A percentile compares a stretch with the other conserved stretches of the same genome.
phyloP scores from a whole-genome alignment of 2,888 invertebrate species.

The Chrysina gloriosa region DNA sequence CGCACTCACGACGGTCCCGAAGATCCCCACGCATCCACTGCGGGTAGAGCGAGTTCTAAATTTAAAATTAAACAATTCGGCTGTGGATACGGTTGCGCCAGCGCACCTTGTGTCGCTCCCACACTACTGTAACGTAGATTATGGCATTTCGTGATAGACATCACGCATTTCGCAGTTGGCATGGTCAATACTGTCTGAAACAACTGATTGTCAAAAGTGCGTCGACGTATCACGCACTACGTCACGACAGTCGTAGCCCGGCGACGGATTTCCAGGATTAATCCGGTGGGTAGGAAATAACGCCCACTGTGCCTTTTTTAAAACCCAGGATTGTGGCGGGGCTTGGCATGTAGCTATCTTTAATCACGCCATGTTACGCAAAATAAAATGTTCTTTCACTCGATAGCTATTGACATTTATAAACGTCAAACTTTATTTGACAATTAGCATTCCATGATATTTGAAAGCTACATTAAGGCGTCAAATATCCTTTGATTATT shows the following conservation, averaged over 20 bases:
- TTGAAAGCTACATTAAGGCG: no score
- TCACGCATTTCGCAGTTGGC: slow-evolving; percentile 38
- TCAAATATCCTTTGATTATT: no score
- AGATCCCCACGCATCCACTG: slow-evolving; percentile 62
- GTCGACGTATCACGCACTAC: slow-evolving; percentile 11
- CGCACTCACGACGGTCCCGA: slow-evolving; percentile 50
- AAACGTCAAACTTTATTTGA: no score
- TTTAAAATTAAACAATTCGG: not conserved
- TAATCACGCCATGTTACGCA: no score
- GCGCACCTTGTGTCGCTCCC: not conserved
- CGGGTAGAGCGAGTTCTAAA: not conserved
- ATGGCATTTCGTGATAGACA: slow-evolving; percentile 12
- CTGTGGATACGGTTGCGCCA: not conserved
- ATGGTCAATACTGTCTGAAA: slow-evolving; percentile 23
- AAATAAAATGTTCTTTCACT: no score
- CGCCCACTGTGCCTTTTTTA: not conserved
- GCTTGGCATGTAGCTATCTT: no score
- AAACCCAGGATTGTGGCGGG: not conserved
- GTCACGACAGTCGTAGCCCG: not conserved
- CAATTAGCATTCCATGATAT: no score
- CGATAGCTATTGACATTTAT: no score
- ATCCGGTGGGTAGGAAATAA: not conserved
- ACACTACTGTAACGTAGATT: not conserved
- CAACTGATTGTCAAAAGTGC: slow-evolving; percentile 17
- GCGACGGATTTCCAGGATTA: not conserved